Percentiles rank a stretch among this genome's conserved stretches.
phyloP scores from a whole-genome alignment of 2,113 vertebrate species.

The Pachypanchax playfairii region DNA sequence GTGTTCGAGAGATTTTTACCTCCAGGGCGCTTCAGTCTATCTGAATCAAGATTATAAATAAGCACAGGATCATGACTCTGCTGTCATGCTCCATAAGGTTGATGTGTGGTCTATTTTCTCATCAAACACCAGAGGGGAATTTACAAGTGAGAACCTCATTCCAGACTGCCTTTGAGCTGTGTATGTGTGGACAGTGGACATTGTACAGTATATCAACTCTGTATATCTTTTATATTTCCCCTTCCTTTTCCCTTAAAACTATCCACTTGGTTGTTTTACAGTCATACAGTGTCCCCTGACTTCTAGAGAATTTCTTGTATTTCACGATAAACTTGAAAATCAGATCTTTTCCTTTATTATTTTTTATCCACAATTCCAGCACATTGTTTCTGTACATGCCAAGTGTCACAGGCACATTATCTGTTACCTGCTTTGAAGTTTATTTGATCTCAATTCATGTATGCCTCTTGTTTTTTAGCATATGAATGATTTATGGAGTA shows the following conservation, averaged over 20 bases:
- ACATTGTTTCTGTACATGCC: neutral
- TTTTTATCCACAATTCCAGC: neutral
- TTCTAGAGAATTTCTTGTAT: neutral
- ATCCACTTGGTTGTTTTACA: neutral
- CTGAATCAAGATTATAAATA: conserved; percentile 57
- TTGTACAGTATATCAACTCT: conserved; percentile 12
- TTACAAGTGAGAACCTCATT: conserved; percentile 57
- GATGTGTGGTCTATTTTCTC: conserved; percentile 46
- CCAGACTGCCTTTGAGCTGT: conserved; percentile 43
- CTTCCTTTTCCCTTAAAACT: neutral
- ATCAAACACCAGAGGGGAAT: conserved; percentile 35
- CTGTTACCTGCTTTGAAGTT: neutral
- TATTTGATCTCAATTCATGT: neutral
- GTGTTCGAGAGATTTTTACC: conserved; percentile 21
- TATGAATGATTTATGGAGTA: neutral
- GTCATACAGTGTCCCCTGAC: neutral
- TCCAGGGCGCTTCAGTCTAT: conserved; percentile 36
- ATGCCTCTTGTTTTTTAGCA: neutral
- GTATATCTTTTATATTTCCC: conserved; percentile 12
- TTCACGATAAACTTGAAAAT: neutral
- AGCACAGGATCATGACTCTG: conserved; percentile 32
- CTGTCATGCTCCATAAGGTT: conserved; percentile 50
- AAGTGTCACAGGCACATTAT: neutral
- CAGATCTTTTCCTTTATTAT: neutral
- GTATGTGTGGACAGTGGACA: neutral